Percentiles rank a stretch among this genome's conserved stretches.
Evolutionary conservation across 2,888 invertebrate species (phyloP).

Genomic region (Pandemis corylana): DNA sequence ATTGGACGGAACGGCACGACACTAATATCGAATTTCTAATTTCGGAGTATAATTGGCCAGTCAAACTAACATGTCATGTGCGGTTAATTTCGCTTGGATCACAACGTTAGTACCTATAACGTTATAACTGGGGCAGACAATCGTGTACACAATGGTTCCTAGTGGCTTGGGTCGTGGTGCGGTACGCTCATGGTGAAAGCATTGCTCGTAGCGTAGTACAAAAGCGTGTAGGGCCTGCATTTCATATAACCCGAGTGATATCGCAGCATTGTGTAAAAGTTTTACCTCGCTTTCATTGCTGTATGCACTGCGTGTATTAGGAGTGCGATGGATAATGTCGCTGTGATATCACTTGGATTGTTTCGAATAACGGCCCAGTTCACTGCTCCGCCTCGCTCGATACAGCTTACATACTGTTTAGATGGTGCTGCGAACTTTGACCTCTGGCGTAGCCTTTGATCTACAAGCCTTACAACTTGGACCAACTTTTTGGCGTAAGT

Average conservation of each 20-base stretch:
- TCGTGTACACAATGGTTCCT: constrained; percentile 26
- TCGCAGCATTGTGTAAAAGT: background rate
- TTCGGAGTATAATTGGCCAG: no score
- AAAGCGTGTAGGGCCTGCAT: constrained; percentile 28
- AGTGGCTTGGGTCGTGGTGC: constrained; percentile 17
- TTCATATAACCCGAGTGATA: background rate
- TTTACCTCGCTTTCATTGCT: background rate
- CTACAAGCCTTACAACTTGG: constrained; percentile 1
- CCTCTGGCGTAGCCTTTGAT: constrained; percentile 43
- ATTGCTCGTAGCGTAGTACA: constrained; percentile 47
- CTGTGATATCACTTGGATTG: background rate
- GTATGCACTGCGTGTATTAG: background rate
- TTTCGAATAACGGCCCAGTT: constrained; percentile 3
- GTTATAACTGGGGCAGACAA: constrained; percentile 29
- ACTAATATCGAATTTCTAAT: no score
- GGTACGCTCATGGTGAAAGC: constrained; percentile 52
- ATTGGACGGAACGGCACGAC: no score
- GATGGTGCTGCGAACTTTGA: constrained; percentile 56
- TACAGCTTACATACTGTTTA: constrained; percentile 43
- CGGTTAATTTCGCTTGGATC: background rate
- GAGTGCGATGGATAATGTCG: background rate
- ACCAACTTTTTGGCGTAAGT: background rate
- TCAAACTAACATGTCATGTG: background rate
- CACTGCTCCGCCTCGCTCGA: constrained; percentile 24
- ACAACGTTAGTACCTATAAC: constrained; percentile 17